Conservation (phyloP, 2,888 invertebrate species). For the Scaptomyza polygonia region DNA sequence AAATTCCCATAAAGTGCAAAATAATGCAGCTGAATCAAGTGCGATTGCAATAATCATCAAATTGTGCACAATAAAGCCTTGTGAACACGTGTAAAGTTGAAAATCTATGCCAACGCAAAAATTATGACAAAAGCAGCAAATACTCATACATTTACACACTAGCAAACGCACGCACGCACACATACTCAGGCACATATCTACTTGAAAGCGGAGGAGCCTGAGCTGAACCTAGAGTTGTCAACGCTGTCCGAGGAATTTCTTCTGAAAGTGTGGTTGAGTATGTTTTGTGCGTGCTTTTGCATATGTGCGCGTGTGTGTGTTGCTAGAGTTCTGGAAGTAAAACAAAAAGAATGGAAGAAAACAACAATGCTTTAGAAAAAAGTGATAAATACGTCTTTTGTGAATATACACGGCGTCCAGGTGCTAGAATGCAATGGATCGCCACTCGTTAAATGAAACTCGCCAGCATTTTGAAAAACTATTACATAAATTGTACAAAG, state of each 20-base stretch:
- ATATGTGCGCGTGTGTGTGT: conserved; percentile 46
- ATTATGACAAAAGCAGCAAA: conserved; percentile 69
- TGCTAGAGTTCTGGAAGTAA: conserved; percentile 68
- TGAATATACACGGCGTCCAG: conserved; percentile 25
- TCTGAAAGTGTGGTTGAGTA: conserved; percentile 39
- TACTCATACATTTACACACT: conserved; percentile 30
- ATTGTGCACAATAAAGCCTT: conserved; percentile 26
- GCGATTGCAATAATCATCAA: conserved; percentile 46
- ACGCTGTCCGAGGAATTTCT: conserved; percentile 77
- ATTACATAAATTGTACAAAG: conserved; percentile 76
- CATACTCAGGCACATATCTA: conserved; percentile 25
- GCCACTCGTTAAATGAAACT: conserved; percentile 47
- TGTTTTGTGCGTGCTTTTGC: conserved; percentile 63
- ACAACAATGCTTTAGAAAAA: conserved; percentile 49
- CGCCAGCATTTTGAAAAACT: conserved; percentile 66
- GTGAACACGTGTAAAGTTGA: conserved; percentile 47
- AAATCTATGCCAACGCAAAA: conserved; percentile 59
- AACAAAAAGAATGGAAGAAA: conserved; percentile 57
- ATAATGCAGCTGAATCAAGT: conserved; percentile 43
- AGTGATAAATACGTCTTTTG: conserved; percentile 56
- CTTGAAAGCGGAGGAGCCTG: conserved; percentile 53
- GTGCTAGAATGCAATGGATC: conserved; percentile 44
- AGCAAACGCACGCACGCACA: conserved; percentile 29
- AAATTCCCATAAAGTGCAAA: conserved; percentile 71
- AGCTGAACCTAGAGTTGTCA: conserved; percentile 77